Conservation (phyloP, 2,113 vertebrate species). For the Struthidea cinerea region DNA sequence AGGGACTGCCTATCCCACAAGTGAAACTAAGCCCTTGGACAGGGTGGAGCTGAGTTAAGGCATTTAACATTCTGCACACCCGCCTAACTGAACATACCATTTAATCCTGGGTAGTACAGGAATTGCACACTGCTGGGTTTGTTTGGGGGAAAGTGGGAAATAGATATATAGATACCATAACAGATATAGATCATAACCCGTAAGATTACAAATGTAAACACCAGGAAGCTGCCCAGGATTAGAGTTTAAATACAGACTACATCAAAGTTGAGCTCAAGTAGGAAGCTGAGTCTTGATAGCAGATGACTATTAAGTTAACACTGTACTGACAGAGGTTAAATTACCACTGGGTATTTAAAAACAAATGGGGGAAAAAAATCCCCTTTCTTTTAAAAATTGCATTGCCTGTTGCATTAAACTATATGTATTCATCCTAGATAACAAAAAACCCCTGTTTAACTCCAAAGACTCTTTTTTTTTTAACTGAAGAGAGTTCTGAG, state of each 20-base stretch:
- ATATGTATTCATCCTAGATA: not conserved
- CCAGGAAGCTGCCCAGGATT: not conserved
- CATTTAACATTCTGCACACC: not conserved
- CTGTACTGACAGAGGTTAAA: not conserved
- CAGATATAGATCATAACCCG: not conserved
- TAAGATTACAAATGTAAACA: not conserved
- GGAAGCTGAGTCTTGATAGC: not conserved
- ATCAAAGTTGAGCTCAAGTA: not conserved
- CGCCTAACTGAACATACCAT: not conserved
- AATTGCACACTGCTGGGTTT: not conserved
- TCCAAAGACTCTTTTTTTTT: not conserved
- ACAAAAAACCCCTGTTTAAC: not conserved
- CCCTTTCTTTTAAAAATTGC: not conserved
- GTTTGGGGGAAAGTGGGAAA: not conserved
- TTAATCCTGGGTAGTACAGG: not conserved
- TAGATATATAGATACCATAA: not conserved
- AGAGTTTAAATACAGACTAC: not conserved
- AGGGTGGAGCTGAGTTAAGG: not conserved
- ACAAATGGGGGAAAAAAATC: accelerated
- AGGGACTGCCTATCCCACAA: not conserved
- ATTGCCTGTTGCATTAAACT: not conserved
- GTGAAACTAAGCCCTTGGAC: not conserved
- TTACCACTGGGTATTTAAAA: not conserved
- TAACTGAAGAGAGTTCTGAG: not conserved
- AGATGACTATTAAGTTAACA: not conserved